These are phyloP conservation scores for Chrysemys picta DNA, from an alignment of 2,113 vertebrate species.

Conservation along the genomic window DNA sequence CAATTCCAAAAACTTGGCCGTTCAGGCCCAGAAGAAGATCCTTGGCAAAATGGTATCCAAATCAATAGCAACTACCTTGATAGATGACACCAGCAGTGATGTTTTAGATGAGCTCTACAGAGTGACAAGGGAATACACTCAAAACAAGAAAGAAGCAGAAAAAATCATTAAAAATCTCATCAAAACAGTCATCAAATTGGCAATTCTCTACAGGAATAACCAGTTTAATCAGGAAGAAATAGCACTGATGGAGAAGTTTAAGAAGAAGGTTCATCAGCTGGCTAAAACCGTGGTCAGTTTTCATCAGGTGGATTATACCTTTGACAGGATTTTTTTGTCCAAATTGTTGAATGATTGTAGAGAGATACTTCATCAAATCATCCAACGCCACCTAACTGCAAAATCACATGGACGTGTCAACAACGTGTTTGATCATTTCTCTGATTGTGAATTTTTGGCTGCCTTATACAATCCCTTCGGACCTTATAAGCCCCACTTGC, in stretches of 20 bases:
- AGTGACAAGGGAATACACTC: constrained; percentile 86
- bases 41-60: constrained; percentile 90
- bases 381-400: constrained; percentile 87
- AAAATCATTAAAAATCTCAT: constrained; percentile 89
- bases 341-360: constrained; percentile 84
- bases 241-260: constrained; percentile 85
- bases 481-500: constrained; percentile 84
- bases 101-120: constrained; percentile 89
- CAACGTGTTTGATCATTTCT: constrained; percentile 89
- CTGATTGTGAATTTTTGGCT: constrained; percentile 88
- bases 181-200: constrained; percentile 89
- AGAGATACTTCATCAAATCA: constrained; percentile 85
- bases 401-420: constrained; percentile 88
- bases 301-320: constrained; percentile 89
- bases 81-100: constrained; percentile 89
- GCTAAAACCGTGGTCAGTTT: constrained; percentile 91
- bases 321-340: constrained; percentile 86
- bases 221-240: constrained; percentile 88
- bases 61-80: constrained; percentile 86
- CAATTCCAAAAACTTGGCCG: constrained; percentile 88
- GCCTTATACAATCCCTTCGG: constrained; percentile 88
- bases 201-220: constrained; percentile 87
- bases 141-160: constrained; percentile 87
- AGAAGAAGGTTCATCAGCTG: constrained; percentile 89
- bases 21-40: constrained; percentile 91